A percentile compares a stretch with the other conserved stretches of the same genome.
Conservation (phyloP, 2,797 vertebrate genomes). For the Orientallactaga sibirica region DNA sequence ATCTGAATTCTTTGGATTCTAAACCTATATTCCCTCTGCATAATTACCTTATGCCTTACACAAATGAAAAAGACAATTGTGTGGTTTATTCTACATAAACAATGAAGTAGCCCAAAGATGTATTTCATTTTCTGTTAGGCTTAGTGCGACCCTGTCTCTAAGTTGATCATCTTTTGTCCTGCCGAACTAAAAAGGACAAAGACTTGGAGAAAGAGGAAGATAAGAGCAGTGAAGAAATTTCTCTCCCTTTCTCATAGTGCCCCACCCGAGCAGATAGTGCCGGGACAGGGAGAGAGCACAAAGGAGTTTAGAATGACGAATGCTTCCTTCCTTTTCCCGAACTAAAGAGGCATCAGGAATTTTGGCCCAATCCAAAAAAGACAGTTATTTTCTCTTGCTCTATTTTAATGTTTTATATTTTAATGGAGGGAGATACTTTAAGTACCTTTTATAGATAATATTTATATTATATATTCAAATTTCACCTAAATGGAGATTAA, state of each 20-base stretch:
- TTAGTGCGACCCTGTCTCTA: background rate
- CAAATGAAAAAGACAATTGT: slow-evolving; percentile 3
- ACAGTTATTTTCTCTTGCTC: slow-evolving; percentile 9
- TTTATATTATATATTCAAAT: slow-evolving; percentile 4
- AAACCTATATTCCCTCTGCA: background rate
- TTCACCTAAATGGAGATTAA: slow-evolving; percentile 26
- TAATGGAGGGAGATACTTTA: background rate
- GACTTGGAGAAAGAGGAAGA: background rate
- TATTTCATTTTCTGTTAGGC: background rate
- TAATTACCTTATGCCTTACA: background rate
- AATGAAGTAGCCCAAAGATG: background rate
- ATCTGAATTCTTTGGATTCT: background rate
- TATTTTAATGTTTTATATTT: slow-evolving; percentile 31
- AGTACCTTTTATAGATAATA: background rate
- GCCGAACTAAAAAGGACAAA: background rate
- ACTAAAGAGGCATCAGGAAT: background rate
- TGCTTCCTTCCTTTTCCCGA: background rate
- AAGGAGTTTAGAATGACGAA: background rate
- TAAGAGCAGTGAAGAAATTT: background rate
- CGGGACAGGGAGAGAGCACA: no score
- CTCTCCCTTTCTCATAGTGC: background rate
- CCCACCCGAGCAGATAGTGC: background rate
- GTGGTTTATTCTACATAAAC: background rate
- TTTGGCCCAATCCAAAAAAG: background rate
- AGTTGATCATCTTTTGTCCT: background rate